phyloP scores from a whole-genome alignment of 2,113 vertebrate genomes.

The Chloebia gouldiae region DNA sequence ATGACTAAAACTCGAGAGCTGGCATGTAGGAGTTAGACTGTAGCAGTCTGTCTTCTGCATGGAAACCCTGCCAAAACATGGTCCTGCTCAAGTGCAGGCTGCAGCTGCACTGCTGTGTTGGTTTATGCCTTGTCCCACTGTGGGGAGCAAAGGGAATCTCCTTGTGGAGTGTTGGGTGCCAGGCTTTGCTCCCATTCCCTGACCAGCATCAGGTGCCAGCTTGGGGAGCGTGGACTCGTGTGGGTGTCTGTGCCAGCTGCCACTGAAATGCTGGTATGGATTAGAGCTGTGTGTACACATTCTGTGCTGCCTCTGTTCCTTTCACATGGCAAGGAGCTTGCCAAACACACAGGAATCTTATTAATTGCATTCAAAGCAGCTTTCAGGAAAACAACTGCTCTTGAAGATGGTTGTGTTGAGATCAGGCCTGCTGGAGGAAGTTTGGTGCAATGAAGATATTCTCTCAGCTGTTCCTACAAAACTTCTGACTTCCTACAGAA shows the following conservation, averaged over 20 bases:
- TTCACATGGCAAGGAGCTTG: slow-evolving; percentile 47
- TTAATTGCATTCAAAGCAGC: slow-evolving; percentile 7
- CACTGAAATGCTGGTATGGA: slow-evolving; percentile 31
- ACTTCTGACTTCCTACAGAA: neutral
- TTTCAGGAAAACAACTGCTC: neutral
- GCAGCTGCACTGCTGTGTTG: neutral
- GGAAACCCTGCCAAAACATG: slow-evolving; percentile 14
- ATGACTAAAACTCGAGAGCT: slow-evolving; percentile 50
- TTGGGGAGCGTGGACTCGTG: neutral
- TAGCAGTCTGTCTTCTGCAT: neutral
- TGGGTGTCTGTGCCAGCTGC: slow-evolving; percentile 55
- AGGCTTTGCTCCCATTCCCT: neutral
- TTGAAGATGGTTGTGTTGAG: neutral
- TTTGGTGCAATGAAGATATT: neutral
- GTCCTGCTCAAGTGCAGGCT: neutral
- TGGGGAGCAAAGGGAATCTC: neutral
- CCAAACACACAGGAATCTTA: slow-evolving; percentile 44
- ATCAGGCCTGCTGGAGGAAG: neutral
- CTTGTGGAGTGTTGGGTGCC: neutral
- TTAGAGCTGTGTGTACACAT: slow-evolving; percentile 53
- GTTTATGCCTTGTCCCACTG: neutral
- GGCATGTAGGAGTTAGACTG: slow-evolving; percentile 51
- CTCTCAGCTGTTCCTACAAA: neutral
- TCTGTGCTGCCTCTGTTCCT: slow-evolving; percentile 57
- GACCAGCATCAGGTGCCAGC: neutral